Base-by-base conservation (phyloP, 2,888 invertebrate species). In the Lepidocyrtoides sp. region DNA sequence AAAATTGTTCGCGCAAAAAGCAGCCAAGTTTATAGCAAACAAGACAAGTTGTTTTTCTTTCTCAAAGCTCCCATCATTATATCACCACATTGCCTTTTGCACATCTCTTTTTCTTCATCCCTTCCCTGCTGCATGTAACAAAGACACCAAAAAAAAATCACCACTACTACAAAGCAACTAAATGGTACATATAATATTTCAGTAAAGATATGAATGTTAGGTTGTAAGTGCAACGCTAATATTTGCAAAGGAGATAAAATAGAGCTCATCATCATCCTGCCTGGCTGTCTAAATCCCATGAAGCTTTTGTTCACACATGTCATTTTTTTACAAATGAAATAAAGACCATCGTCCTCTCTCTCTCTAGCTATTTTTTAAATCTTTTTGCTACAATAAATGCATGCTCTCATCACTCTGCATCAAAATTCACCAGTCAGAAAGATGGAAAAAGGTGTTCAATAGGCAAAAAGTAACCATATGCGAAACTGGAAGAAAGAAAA, bases 401-500 rank as follows among this genome's bases (percentile, higher is more conserved):
- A 23, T 4, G 10, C 14, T 8, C 60, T 20, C 17, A 17, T 5
- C 0, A 1, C 8, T 20, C 2, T 57, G 8, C 23, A 29, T 36
- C 17, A 72, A 44, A 41, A 72, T 72, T 72, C 72, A 41, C 72
- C 3, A 72, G 10, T 17, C n/a, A 17, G 20, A 17, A 69, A 69
- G 17, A 32, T 36, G 17, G n/a, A n/a, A n/a, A n/a, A n/a, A n/a
- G n/a, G n/a, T n/a, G n/a, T n/a, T n/a, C n/a, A 66, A 26, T 66
- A 41, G 41, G 20, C 10, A 12, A 14, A 69, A 3, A 20, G 20
- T 10, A 72, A 36, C 10, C 8, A 41, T 41, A 72, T 72, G 63
- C 63, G 63, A 44, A 72, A 41, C 72, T 72, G 41, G 72, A 72
- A 41, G 72, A 72, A 72, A 72, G 36, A 72, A n/a, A 20, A 63